These are phyloP conservation scores for Zeugodacus cucurbitae DNA, from an alignment of 1,140 invertebrate species.

Conservation along the genomic window DNA sequence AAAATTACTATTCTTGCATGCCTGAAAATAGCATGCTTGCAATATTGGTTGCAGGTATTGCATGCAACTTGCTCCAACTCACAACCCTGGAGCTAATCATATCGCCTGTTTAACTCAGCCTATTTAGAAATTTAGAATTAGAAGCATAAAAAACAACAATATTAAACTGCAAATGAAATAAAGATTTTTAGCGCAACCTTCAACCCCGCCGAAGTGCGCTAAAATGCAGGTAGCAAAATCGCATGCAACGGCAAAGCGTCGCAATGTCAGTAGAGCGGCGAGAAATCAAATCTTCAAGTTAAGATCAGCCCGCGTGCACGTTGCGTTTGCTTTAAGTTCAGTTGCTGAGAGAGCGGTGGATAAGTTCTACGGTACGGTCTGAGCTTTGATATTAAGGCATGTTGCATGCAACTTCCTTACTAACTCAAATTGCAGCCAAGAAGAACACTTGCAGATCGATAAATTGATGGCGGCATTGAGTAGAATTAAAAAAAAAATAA, in stretches of 20 bases:
- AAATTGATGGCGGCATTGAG: neutral
- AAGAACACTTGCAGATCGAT: neutral
- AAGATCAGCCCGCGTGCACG: neutral
- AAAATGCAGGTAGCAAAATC: neutral
- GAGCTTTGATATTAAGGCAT: slow-evolving; percentile 1
- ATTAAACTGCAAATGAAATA: neutral
- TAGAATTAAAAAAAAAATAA: too few relatives aligned
- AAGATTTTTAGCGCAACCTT: too few relatives aligned
- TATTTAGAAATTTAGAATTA: neutral
- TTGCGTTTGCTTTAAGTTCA: neutral
- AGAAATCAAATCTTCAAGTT: slow-evolving; percentile 32
- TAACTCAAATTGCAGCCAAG: neutral
- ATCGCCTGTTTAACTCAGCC: neutral
- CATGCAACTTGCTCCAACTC: neutral
- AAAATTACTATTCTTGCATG: neutral
- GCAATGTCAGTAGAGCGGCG: neutral
- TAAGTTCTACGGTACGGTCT: neutral
- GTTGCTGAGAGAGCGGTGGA: neutral
- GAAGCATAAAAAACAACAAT: neutral
- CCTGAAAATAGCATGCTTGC: neutral
- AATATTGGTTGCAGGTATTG: neutral
- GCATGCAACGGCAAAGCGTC: neutral
- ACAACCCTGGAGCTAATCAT: neutral
- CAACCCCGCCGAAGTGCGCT: neutral
- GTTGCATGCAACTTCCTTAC: neutral